Percentiles rank a stretch among this genome's conserved stretches.
These are phyloP conservation scores for Porites lobata DNA, from an alignment of 92 coral and sea anemone genomes.

Conservation along the genomic window DNA sequence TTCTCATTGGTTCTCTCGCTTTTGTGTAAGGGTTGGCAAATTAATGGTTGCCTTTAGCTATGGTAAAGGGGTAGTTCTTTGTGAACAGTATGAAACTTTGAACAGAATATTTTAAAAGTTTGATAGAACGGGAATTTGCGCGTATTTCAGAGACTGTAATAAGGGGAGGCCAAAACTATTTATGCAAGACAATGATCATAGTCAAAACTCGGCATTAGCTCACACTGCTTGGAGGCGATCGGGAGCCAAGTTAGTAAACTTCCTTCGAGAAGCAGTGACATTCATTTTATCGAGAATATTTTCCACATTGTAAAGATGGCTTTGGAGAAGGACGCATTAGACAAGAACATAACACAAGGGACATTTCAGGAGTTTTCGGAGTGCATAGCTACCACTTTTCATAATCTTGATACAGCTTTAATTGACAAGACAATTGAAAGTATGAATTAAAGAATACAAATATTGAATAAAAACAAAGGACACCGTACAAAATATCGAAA, in stretches of 20 bases:
- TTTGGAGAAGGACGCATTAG: too few species aligned
- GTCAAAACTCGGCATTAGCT: not conserved
- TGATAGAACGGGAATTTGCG: not conserved
- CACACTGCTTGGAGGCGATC: not conserved
- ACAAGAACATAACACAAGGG: not conserved
- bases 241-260: not conserved
- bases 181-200: not conserved
- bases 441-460: conserved; percentile 1
- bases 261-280: not conserved
- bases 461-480: not conserved
- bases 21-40: too few species aligned
- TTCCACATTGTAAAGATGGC: too few species aligned
- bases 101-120: not conserved
- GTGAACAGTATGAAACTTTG: not conserved
- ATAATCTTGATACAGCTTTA: not conserved
- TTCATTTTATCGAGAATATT: not conserved
- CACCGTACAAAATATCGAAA: not conserved
- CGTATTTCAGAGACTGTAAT: not conserved
- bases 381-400: not conserved
- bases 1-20: too few species aligned
- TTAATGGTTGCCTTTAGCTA: too few species aligned
- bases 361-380: not conserved
- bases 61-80: not conserved
- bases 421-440: not conserved
- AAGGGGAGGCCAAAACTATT: not conserved